Conservation (phyloP, 1,140 invertebrate species). For the Drosophila takahashii region DNA sequence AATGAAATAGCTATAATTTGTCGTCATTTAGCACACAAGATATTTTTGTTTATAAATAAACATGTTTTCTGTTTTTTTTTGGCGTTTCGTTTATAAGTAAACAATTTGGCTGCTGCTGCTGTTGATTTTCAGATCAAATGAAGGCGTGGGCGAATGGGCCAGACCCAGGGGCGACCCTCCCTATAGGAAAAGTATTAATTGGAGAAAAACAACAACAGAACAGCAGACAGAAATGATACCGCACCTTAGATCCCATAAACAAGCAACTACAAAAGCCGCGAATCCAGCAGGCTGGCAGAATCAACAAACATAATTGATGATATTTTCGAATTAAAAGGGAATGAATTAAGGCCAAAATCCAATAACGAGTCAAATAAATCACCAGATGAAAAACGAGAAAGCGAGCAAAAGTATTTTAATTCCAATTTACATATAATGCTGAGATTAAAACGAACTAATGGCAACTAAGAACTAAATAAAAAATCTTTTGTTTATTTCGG, state of each 20-base stretch:
- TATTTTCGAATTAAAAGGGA: slow-evolving; percentile 52
- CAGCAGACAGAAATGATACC: slow-evolving; percentile 22
- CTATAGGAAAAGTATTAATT: slow-evolving; percentile 36
- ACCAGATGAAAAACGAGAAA: slow-evolving; percentile 29
- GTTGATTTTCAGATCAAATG: slow-evolving; percentile 28
- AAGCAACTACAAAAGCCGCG: slow-evolving; percentile 32
- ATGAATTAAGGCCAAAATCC: slow-evolving; percentile 31
- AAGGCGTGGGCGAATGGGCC: slow-evolving; percentile 52
- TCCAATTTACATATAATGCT: slow-evolving; percentile 12
- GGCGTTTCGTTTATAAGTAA: slow-evolving; percentile 21
- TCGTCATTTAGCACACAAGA: slow-evolving; percentile 61
- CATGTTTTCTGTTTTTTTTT: slow-evolving; percentile 26
- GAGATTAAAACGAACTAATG: slow-evolving; percentile 1
- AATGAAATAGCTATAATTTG: slow-evolving; percentile 63
- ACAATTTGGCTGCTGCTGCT: slow-evolving; percentile 36
- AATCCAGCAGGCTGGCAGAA: slow-evolving; percentile 28
- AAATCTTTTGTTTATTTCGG: slow-evolving; percentile 4
- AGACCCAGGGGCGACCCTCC: slow-evolving; percentile 51
- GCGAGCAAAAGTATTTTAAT: slow-evolving; percentile 26
- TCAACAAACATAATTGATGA: slow-evolving; percentile 62
- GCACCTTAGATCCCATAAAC: slow-evolving; percentile 52
- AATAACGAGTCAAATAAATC: slow-evolving; percentile 48
- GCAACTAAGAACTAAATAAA: not conserved
- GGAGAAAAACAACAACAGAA: slow-evolving; percentile 4
- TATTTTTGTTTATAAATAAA: slow-evolving; percentile 72